Base-by-base conservation (phyloP, 2,888 invertebrate species). In the Ormyrus nitidulus region DNA sequence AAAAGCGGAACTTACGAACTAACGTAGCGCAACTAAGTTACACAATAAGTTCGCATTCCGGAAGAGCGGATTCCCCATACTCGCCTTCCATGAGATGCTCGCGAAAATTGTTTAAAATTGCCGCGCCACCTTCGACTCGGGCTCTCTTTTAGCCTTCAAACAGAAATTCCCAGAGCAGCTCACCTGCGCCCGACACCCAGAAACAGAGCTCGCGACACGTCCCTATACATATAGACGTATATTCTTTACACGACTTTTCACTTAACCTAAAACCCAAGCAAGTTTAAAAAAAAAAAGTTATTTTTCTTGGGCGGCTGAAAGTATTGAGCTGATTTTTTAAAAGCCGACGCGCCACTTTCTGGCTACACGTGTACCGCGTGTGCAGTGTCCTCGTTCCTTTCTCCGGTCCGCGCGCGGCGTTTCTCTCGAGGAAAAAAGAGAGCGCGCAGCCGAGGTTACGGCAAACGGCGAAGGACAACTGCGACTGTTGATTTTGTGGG, bases 171-270 rank as follows among this genome's bases (percentile, higher is more conserved):
- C 34, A 34, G 34, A 34, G 34, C 34, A 34, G 34, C 34, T 34
- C 34, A 34, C 34, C 34, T 34, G 34, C 2, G 3, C 34, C 34
- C 34, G 34, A 34, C 34, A 34, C 34, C 34, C 34, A 34, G 34
- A 34, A 34, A 34, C 34, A 34, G 34, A 34, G 34, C 34, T 34
- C 34, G 34, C 34, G 34, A 34, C 34, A 34, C 34, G 3, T 4
- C 34, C 3, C 34, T 2, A 34, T 34, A 34, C 34, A 34, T 3
- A 10, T 4, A n/a, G 62, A 13, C 10, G 54, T 11, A 53, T 54
- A 83, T 80, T 84, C 83, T 84, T 85, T 83, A 88, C 86, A 87
- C 83, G 86, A 86, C 84, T 88, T 86, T 87, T 86, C 87, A 86
- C 88, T 88, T 85, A 88, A 84, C 83, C 82, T 82, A 77, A 84